These are phyloP conservation scores for Semnornis frantzii DNA, from an alignment of 2,113 vertebrate species.

Conservation along the genomic window DNA sequence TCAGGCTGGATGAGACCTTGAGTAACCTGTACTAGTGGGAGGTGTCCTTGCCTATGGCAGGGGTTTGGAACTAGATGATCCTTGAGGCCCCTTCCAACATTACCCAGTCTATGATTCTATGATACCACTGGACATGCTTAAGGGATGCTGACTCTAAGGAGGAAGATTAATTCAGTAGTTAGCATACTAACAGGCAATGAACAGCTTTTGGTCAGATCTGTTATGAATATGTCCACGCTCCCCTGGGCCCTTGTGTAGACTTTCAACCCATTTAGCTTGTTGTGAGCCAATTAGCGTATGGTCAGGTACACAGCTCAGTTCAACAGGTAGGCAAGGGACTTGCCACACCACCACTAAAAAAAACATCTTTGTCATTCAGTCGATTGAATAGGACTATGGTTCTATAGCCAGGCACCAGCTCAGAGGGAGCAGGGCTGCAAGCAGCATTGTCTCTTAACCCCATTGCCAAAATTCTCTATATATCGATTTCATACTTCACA, in stretches of 20 bases:
- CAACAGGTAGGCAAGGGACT: background rate
- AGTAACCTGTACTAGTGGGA: too few relatives aligned
- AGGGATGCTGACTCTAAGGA: background rate
- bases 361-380: background rate
- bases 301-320: background rate
- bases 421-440: background rate
- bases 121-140: background rate
- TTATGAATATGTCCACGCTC: rapidly evolving
- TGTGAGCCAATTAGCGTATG: background rate
- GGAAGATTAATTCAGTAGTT: background rate
- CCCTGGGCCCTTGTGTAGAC: rapidly evolving
- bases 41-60: too few relatives aligned
- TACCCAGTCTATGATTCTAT: too few relatives aligned
- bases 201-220: background rate
- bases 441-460: background rate
- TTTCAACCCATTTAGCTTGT: background rate
- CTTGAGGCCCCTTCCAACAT: too few relatives aligned
- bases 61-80: too few relatives aligned
- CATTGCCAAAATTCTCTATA: background rate
- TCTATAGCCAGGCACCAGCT: background rate
- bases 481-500: background rate
- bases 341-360: background rate
- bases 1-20: too few relatives aligned
- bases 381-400: rapidly evolving
- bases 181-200: background rate